Conservation (phyloP, 1,140 invertebrate species). For the Heliconius melpomene region DNA sequence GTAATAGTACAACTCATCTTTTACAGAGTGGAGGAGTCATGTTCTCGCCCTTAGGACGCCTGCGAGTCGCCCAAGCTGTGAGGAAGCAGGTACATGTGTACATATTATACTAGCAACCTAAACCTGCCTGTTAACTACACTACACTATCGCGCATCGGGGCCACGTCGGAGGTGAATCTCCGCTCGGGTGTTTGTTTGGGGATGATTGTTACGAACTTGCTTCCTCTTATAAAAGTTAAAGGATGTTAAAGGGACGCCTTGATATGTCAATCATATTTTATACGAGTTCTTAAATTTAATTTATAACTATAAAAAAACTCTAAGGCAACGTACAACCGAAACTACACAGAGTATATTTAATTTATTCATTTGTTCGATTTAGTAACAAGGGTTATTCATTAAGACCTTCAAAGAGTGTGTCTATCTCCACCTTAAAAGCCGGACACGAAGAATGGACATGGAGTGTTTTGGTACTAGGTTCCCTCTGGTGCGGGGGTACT, state of each 20-base stretch:
- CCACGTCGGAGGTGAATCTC: constrained; percentile 14
- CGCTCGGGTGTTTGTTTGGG: background rate
- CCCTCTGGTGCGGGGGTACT: too few species aligned
- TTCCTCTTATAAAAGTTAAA: background rate
- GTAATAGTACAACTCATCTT: background rate
- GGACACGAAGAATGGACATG: too few species aligned
- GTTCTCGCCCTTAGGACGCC: constrained; percentile 78
- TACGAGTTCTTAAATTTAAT: too few species aligned
- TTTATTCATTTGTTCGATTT: too few species aligned
- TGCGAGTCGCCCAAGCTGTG: constrained; percentile 77
- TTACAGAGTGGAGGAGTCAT: constrained; percentile 79
- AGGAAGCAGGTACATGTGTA: constrained; percentile 72
- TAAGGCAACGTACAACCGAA: too few species aligned
- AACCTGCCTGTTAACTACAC: background rate
- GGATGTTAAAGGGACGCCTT: background rate
- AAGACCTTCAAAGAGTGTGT: too few species aligned
- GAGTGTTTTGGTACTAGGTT: too few species aligned
- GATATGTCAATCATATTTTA: background rate
- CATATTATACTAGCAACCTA: too few species aligned
- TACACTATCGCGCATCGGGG: background rate
- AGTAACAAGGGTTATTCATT: too few species aligned
- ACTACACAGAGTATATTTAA: too few species aligned
- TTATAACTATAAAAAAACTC: background rate
- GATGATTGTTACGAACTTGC: background rate
- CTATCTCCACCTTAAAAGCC: too few species aligned